Evolutionary conservation across 2,113 vertebrate genomes (phyloP), one percentile per base, ranked within the genome.

Genomic region (human (Homo sapiens)): DNA sequence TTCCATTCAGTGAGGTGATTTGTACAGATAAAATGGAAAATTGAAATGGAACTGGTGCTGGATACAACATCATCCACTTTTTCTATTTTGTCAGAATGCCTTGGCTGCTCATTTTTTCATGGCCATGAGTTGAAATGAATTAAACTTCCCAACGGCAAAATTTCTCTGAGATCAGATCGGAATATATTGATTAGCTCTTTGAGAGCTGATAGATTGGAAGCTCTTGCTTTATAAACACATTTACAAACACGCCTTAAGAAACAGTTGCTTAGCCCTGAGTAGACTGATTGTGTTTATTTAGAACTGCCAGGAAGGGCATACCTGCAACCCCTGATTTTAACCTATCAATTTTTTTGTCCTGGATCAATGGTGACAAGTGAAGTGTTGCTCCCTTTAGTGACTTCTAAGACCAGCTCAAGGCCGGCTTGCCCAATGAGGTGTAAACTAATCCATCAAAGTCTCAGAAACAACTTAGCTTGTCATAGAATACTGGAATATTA

Each of bases 171-270:
- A 98, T 98, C 98, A 99, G 97, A 98, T 98, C 99, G 98, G 98
- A 98, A 98, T 98, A 98, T 99, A 99, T 99, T 98, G 99, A 99
- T 99, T 98, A 99, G 98, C 98, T 99, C 98, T 98, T 99, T 99
- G 98, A 98, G 98, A 89, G 93, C 98, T 99, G 98, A 99, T 98
- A 97, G 98, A 99, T 99, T 98, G 91, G 96, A 98, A 94, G 98
- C 96, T 98, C 97, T 98, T 97, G 97, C 98, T 98, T 99, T 99
- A 98, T 98, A 98, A 99, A 98, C 98, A 98, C 98, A 99, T 99
- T 99, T 98, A 98, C 98, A 98, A 98, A 98, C 97, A 97, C 0
- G 87, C 89, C 97, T 98, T 98, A 98, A 98, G 97, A 98, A 99
- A 98, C 90, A 98, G 98, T 98, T 98, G 97, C 98, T 98, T 98